Base-by-base conservation (phyloP, 2,113 vertebrate genomes). In the Siniperca knerii region DNA sequence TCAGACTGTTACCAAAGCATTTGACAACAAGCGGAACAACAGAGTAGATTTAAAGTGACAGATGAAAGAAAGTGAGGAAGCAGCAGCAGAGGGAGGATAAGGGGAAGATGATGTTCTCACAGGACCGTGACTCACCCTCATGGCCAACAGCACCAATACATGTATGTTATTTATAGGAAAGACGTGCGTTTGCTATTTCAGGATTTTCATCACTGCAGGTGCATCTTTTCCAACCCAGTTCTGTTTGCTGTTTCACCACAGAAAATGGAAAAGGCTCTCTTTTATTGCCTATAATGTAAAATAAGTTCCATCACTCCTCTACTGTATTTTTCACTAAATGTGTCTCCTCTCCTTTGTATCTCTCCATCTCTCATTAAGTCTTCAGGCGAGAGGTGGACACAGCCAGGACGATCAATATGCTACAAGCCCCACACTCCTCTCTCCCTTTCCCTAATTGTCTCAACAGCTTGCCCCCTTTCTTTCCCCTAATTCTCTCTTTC, bases 341-440 rank as follows among this genome's bases (percentile, higher is more conserved):
- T 46, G 65, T 82, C 50, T 67, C 11, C 13, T 33, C 44, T 64
- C 57, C 37, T 82, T 75, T 64, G 15, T 82, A 90, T 91, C 85
- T 35, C 57, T 62, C 70, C 57, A 84, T 94, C 92, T 91, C 88
- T 94, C 92, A 94, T 94, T 91, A 92, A 91, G 79, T 88, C 90
- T 91, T 72, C 60, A 82, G 86, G 80, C 64, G 7, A 69, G 46
- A 60, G 73, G 66, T 71, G 74, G 89, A 89, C 72, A 67, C 55
- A 71, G 75, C 40, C 58, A 48, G 60, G 62, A 7, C 29, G 50
- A 92, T 93, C 92, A 83, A 94, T 90, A 92, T 57, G 71, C 84
- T 75, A 69, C 75, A 64, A 21, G 8, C 50, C 55, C 29, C 37
- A 8, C 55, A 23, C 50, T 76, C 71, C 21, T 11, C 48, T 66